phyloP scores from a whole-genome alignment of 2,888 invertebrate species.

The Macroteleia sp. region DNA sequence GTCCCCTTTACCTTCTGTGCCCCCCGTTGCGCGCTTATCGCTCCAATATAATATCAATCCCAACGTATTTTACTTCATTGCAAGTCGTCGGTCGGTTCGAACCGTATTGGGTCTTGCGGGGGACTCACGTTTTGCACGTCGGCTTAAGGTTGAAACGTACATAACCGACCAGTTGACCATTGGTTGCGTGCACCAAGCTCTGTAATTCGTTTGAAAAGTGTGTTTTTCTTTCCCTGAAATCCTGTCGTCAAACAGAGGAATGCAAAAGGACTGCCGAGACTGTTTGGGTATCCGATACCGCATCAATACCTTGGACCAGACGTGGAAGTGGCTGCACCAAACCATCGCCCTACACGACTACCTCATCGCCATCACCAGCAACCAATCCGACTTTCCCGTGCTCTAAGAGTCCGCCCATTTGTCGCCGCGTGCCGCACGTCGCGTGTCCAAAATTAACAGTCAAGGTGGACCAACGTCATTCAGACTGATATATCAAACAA shows the following conservation, averaged over 20 bases:
- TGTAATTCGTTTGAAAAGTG: too few species aligned
- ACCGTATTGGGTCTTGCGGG: too few species aligned
- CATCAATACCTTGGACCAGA: slow-evolving; percentile 94
- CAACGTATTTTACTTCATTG: slow-evolving; percentile 2
- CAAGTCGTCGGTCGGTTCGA: background rate
- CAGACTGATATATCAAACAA: background rate
- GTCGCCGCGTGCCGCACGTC: background rate
- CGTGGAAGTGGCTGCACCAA: slow-evolving; percentile 97
- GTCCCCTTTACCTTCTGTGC: slow-evolving; percentile 47
- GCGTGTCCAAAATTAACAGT: slow-evolving; percentile 35
- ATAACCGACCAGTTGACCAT: too few species aligned
- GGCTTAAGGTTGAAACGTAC: too few species aligned
- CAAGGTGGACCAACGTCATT: slow-evolving; percentile 2
- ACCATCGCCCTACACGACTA: slow-evolving; percentile 95
- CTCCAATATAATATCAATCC: slow-evolving; percentile 68
- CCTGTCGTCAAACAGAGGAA: slow-evolving; percentile 84
- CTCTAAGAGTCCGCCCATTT: slow-evolving; percentile 7
- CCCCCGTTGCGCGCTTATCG: slow-evolving; percentile 56
- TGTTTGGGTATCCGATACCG: slow-evolving; percentile 95
- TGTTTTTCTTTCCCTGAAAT: slow-evolving; percentile 65
- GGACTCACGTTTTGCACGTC: too few species aligned
- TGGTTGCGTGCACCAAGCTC: too few species aligned
- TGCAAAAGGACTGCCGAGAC: slow-evolving; percentile 90
- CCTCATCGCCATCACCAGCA: slow-evolving; percentile 91
- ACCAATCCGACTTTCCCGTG: slow-evolving; percentile 87